phyloP scores from a whole-genome alignment of 2,888 invertebrate genomes.

The Frankliniella intonsa region DNA sequence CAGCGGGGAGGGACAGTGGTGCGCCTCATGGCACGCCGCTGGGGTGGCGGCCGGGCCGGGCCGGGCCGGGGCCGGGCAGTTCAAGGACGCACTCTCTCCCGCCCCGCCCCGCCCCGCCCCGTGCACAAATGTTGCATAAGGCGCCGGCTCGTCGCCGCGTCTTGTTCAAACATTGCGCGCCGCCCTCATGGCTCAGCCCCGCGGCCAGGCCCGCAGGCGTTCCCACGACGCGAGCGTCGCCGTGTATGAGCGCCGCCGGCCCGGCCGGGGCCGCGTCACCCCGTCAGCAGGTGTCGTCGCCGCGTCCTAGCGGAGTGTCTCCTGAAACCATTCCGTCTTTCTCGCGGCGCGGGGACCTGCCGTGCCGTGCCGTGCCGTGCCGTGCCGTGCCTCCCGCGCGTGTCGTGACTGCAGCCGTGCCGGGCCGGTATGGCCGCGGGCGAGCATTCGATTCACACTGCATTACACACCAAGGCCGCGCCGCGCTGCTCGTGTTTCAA shows the following conservation, averaged over 20 bases:
- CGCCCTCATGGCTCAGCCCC: neutral
- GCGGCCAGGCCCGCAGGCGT: neutral
- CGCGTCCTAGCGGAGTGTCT: too few species aligned
- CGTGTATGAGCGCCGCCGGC: too few species aligned
- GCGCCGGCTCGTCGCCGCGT: neutral
- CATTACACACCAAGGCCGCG: constrained; percentile 2
- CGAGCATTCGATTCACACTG: constrained; percentile 4
- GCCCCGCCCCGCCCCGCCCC: neutral
- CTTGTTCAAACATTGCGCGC: constrained; percentile 10
- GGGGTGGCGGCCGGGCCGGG: neutral
- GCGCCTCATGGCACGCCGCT: neutral
- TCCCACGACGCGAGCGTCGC: neutral
- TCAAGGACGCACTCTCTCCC: constrained; percentile 17
- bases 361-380: neutral
- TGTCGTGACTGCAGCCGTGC: neutral
- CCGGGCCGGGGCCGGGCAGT: neutral
- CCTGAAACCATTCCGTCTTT: neutral
- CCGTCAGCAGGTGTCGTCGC: too few species aligned
- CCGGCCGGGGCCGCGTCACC: too few species aligned
- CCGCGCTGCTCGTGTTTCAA: neutral
- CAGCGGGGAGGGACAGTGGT: neutral
- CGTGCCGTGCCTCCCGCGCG: neutral
- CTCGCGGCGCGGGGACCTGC: neutral
- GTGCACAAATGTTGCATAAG: constrained; percentile 4
- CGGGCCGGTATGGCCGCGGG: neutral